Evolutionary conservation across 2,888 invertebrate genomes (phyloP).

Genomic region (Unio pictorum): DNA sequence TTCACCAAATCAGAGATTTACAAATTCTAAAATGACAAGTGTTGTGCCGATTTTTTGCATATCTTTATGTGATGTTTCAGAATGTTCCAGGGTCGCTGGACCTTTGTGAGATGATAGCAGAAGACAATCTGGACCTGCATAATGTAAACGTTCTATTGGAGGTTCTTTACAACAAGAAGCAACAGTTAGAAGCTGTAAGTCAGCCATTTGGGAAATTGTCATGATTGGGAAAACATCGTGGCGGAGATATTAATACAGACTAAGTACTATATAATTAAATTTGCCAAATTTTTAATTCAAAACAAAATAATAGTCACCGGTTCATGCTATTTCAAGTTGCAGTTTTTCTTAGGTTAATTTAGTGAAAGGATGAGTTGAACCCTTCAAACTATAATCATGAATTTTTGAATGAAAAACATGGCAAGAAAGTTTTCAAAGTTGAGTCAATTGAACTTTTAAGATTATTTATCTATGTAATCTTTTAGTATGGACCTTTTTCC

Average conservation of each 20-base stretch:
- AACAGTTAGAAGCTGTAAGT: conserved; percentile 83
- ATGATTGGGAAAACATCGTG: background rate
- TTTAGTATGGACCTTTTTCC: too few relatives aligned
- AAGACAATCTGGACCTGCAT: conserved; percentile 77
- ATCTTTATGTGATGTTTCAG: conserved; percentile 13
- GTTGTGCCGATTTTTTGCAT: background rate
- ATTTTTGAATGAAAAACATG: too few relatives aligned
- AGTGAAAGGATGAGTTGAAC: too few relatives aligned
- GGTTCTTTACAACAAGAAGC: conserved; percentile 84
- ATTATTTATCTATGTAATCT: too few relatives aligned
- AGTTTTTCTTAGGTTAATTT: too few relatives aligned
- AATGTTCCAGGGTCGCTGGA: conserved; percentile 39
- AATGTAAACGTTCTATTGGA: conserved; percentile 88
- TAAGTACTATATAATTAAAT: too few relatives aligned
- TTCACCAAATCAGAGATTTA: background rate
- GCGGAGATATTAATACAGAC: background rate
- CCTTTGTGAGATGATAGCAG: conserved; percentile 47
- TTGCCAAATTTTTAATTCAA: too few relatives aligned
- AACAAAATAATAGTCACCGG: too few relatives aligned
- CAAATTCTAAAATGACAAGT: background rate
- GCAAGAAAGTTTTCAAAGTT: too few relatives aligned
- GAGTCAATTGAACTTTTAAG: too few relatives aligned
- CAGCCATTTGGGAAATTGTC: background rate
- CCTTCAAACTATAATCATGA: too few relatives aligned
- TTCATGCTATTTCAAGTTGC: too few relatives aligned